Base-by-base conservation (phyloP, 2,113 vertebrate genomes). In the Beaufortia kweichowensis region DNA sequence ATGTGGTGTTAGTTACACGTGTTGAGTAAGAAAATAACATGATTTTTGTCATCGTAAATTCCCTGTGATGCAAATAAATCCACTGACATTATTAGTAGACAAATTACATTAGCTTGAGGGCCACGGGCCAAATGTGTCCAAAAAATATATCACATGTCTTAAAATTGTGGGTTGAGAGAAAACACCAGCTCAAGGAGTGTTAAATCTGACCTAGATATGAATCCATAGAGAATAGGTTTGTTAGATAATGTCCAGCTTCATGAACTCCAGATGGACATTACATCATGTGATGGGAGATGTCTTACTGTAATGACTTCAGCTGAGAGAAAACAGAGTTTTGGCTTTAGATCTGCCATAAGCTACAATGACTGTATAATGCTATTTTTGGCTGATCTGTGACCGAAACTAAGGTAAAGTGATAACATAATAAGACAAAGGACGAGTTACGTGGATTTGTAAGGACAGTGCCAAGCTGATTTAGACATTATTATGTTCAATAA, bases 251-350 rank as follows among this genome's bases (percentile, higher is more conserved):
- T 9, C 64, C 33, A 46, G 24, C 24, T 62, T 46, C 46, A 39
- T 28, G 56, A 76, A 64, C 29, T 23, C 61, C 75, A 81, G 78
- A 75, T 79, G 75, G 39, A 72, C 63, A 78, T 78, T 39, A 79
- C 72, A 48, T 81, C 65, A 80, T 57, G 15, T n/a, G 48, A 57
- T 24, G 28, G n/a, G 33, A 41, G 50, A 43, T 31, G 43, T 63
- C 55, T 41, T 68, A 46, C 19, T 24, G 57, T 60, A 69, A 59
- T 41, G 39, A 28, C 39, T 31, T 24, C 26, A 39, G 62, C 64
- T 82, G 78, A 77, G 71, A 70, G 62, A 21, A 67, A 82, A 75
- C 80, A 80, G 83, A 75, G 23, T 50, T 71, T 71, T 71, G 68
- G 48, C 79, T 64, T 4, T 4, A 53, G 10, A 28, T 65, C 56